phyloP scores from a whole-genome alignment of 2,113 vertebrate species.

The Callopanchax toddi region DNA sequence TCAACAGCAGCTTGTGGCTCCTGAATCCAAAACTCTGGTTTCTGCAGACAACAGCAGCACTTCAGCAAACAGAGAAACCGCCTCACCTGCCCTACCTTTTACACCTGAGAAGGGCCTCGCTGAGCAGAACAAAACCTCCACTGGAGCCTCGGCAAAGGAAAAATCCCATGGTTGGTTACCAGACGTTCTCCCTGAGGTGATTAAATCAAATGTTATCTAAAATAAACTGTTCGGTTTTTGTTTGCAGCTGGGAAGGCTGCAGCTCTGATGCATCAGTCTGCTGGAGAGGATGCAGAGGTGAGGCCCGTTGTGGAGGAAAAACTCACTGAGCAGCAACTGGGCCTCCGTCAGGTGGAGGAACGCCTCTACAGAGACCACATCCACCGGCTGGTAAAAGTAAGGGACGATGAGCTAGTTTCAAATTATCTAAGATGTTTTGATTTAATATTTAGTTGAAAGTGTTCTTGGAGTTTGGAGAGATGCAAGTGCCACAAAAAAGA shows the following conservation, averaged over 20 bases:
- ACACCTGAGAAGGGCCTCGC: slow-evolving; percentile 33
- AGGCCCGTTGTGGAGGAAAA: slow-evolving; percentile 80
- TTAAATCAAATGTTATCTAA: neutral
- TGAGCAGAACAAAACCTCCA: slow-evolving; percentile 11
- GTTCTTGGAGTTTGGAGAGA: too few relatives aligned
- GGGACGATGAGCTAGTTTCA: neutral
- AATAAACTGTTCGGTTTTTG: neutral
- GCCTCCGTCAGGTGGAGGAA: slow-evolving; percentile 97
- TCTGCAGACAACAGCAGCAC: slow-evolving; percentile 40
- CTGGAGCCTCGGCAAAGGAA: slow-evolving; percentile 35
- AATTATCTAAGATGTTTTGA: too few relatives aligned
- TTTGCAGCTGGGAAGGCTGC: slow-evolving; percentile 80
- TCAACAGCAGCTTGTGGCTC: slow-evolving; percentile 7
- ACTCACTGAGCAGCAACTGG: slow-evolving; percentile 92
- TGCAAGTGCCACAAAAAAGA: too few relatives aligned
- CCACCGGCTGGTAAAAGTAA: slow-evolving; percentile 91
- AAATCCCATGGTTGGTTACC: slow-evolving; percentile 54
- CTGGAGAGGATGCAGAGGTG: slow-evolving; percentile 34
- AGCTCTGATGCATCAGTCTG: slow-evolving; percentile 75
- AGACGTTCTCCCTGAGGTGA: neutral
- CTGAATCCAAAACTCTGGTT: slow-evolving; percentile 9
- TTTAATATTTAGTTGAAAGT: too few relatives aligned
- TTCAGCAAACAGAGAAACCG: slow-evolving; percentile 30
- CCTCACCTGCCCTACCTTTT: slow-evolving; percentile 13
- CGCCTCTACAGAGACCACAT: slow-evolving; percentile 96